phyloP scores from a whole-genome alignment of 2,797 vertebrate species.

The Kryptolebias ocellatus region DNA sequence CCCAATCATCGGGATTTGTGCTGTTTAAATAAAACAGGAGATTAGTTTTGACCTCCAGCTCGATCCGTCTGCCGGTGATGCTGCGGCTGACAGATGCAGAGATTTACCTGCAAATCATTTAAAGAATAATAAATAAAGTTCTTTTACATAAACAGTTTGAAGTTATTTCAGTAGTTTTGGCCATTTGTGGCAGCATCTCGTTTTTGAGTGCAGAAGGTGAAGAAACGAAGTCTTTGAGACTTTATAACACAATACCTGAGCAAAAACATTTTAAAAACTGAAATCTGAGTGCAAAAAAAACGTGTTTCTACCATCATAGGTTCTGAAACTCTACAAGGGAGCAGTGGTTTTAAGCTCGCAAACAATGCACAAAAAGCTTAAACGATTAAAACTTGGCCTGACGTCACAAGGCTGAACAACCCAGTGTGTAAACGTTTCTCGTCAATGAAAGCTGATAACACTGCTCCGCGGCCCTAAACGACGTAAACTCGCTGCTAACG shows the following conservation, averaged over 20 bases:
- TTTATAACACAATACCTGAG: not conserved
- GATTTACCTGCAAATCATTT: slow-evolving; percentile 14
- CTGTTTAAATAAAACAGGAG: slow-evolving; percentile 41
- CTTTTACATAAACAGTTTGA: too few species aligned
- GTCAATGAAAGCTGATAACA: slow-evolving; percentile 1
- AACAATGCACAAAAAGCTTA: slow-evolving; percentile 14
- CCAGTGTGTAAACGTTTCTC: not conserved
- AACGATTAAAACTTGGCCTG: slow-evolving; percentile 10
- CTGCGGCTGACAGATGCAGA: slow-evolving; percentile 16
- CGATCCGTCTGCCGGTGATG: slow-evolving; percentile 32
- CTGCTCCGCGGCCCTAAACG: slow-evolving; percentile 22
- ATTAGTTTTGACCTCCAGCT: slow-evolving; percentile 51
- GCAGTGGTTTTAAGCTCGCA: not conserved
- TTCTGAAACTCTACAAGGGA: slow-evolving; percentile 4
- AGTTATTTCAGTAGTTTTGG: not conserved
- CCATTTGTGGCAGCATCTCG: not conserved
- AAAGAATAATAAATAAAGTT: slow-evolving; percentile 9
- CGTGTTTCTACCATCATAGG: not conserved
- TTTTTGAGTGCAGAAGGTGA: not conserved
- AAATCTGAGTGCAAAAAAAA: not conserved
- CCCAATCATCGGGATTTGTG: slow-evolving; percentile 33
- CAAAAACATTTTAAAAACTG: not conserved
- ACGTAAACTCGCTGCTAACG: slow-evolving; percentile 9
- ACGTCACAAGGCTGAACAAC: not conserved
- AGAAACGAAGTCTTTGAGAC: not conserved